These are phyloP conservation scores for Phortica variegata DNA, from an alignment of 1,140 invertebrate genomes.

Conservation along the genomic window DNA sequence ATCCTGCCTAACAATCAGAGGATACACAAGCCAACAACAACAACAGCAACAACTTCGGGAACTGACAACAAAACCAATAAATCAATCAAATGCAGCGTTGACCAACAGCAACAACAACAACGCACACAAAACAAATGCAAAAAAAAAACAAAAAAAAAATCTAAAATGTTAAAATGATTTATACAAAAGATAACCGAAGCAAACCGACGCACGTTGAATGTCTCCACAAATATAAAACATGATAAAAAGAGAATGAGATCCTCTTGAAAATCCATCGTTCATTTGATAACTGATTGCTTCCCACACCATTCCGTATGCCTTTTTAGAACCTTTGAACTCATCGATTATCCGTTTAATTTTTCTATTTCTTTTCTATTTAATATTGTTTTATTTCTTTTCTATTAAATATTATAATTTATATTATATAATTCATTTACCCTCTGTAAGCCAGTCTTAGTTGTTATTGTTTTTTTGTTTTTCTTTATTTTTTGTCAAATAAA, in stretches of 20 bases:
- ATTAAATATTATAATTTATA: too few species aligned
- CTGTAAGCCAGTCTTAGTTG: too few species aligned
- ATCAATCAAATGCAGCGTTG: too few species aligned
- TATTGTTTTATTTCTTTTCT: slow-evolving; percentile 14
- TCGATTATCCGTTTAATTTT: slow-evolving; percentile 23
- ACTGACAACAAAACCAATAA: too few species aligned
- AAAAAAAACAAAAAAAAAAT: slow-evolving; percentile 2
- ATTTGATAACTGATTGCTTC: slow-evolving; percentile 57
- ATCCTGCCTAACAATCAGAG: slow-evolving; percentile 35
- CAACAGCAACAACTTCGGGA: too few species aligned
- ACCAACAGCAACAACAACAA: slow-evolving; percentile 6
- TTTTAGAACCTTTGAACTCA: slow-evolving; percentile 56
- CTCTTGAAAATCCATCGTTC: slow-evolving; percentile 49
- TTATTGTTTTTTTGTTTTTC: too few species aligned
- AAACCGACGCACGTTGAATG: slow-evolving; percentile 20
- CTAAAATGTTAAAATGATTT: neutral
- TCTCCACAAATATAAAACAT: slow-evolving; percentile 42
- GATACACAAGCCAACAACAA: slow-evolving; percentile 7
- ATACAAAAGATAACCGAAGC: neutral
- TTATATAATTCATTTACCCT: too few species aligned
- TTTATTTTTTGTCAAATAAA: too few species aligned
- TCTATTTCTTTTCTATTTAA: slow-evolving; percentile 15
- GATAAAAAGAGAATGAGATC: slow-evolving; percentile 15
- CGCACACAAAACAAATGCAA: slow-evolving; percentile 5
- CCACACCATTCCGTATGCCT: slow-evolving; percentile 58